phyloP scores from a whole-genome alignment of 2,888 invertebrate genomes.

The Diadegma fenestrale region DNA sequence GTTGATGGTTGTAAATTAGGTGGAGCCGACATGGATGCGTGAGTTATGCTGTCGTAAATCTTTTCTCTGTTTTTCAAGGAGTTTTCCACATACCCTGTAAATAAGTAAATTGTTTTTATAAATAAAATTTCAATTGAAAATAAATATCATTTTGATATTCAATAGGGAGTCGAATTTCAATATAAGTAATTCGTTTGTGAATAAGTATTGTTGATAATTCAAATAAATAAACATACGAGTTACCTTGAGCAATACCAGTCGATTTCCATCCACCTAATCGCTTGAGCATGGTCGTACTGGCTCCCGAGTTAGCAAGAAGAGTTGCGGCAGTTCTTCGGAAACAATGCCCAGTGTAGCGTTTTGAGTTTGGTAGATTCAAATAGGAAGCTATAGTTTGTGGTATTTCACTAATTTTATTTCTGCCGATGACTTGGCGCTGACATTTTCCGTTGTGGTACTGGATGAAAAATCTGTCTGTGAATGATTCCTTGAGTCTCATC shows the following conservation, averaged over 20 bases:
- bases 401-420: constrained; percentile 30
- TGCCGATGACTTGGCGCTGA: constrained; percentile 35
- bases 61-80: constrained; percentile 50
- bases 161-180: constrained; percentile 2
- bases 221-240: not conserved
- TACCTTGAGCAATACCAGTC: not conserved
- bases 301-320: too few species aligned
- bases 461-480: constrained; percentile 40
- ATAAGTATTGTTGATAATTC: not conserved
- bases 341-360: constrained; percentile 4
- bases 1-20: constrained; percentile 4
- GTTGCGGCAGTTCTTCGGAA: constrained; percentile 25
- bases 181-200: too few species aligned
- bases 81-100: constrained; percentile 56
- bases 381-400: constrained; percentile 21
- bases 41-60: constrained; percentile 55
- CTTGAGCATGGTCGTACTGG: too few species aligned
- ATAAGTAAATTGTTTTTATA: constrained; percentile 22
- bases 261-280: too few species aligned
- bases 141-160: constrained; percentile 4
- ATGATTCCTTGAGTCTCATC: constrained; percentile 18
- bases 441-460: constrained; percentile 36
- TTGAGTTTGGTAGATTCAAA: not conserved
- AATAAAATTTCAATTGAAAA: constrained; percentile 7
- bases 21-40: constrained; percentile 7